Percentiles rank a stretch among this genome's conserved stretches.
Conservation (phyloP, 1,140 invertebrate genomes). For the Nylanderia fulva region DNA sequence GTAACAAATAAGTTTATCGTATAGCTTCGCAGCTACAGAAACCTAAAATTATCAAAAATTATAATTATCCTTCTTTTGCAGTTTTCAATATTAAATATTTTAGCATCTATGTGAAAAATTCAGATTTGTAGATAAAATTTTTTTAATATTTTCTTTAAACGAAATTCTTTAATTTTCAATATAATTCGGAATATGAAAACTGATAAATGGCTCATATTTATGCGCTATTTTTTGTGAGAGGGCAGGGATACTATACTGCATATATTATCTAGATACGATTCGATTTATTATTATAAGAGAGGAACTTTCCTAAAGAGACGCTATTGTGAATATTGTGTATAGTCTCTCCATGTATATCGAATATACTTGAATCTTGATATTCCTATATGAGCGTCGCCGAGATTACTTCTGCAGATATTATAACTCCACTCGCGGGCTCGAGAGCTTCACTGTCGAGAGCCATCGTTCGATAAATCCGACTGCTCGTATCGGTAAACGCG, state of each 20-base stretch:
- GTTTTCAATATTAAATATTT: neutral
- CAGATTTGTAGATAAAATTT: neutral
- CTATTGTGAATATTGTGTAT: neutral
- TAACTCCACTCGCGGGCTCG: neutral
- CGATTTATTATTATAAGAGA: no score
- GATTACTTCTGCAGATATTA: slow-evolving; percentile 39
- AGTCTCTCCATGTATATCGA: neutral
- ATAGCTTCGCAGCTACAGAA: neutral
- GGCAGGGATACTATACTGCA: no score
- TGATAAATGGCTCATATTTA: no score
- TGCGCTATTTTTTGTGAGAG: no score
- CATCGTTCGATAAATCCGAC: slow-evolving; percentile 16
- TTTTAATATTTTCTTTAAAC: neutral
- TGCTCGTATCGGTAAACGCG: slow-evolving; percentile 33
- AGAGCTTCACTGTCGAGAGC: neutral
- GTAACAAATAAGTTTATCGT: neutral
- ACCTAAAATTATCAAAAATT: neutral
- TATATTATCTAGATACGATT: no score
- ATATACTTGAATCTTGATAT: slow-evolving; percentile 10
- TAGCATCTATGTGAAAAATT: neutral
- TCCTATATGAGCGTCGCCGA: neutral
- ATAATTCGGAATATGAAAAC: no score
- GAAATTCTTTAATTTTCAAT: no score
- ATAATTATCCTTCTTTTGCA: neutral
- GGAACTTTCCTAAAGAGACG: neutral